Base-by-base conservation (phyloP, 2,113 vertebrate species). In the Athene noctua region DNA sequence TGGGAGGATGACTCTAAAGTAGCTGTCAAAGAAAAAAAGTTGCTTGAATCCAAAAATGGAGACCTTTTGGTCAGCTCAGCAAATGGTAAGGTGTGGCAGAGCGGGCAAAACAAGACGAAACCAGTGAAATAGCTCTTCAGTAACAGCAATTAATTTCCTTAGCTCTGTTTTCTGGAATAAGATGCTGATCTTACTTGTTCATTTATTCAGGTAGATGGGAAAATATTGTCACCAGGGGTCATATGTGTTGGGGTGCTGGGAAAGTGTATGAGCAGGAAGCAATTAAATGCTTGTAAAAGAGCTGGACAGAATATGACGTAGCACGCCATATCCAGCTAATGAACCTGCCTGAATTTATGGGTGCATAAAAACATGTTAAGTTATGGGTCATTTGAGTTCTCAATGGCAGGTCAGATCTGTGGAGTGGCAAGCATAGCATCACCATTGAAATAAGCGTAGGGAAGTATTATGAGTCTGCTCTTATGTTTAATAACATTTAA, bases 401-500 rank as follows among this genome's bases (percentile, higher is more conserved):
- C 91, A 83, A 18, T 61, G 86, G 80, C 62, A 81, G 52, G 63
- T 74, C 61, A 75, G 81, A 88, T 72, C 83, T 96, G 34, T 87
- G 67, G 85, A 90, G 79, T 36, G 55, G 86, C 75, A 80, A 44
- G 68, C 57, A 40, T 42, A 88, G 55, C 67, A 73, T 66, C 78
- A 72, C 89, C 80, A 94, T 13, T 94, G 70, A 89, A 72, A 74
- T 40, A 67, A 91, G 36, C 40, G 14, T 36, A 89, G 65, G 88
- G 96, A 89, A 86, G 29, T 61, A 86, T 51, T 38, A 52, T 36
- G 52, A 58, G 59, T 75, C 68, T 92, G 57, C 67, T 49, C 73
- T 95, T 74, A 63, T 13, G 80, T 87, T 87, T 88, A 96, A 87
- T 83, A 90, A 80, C 40, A 23, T 95, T 92, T 75, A 87, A 85